Evolutionary conservation across 2,113 vertebrate species (phyloP), one percentile per base, ranked within the genome.

Genomic region (Sminthopsis crassicaudata): DNA sequence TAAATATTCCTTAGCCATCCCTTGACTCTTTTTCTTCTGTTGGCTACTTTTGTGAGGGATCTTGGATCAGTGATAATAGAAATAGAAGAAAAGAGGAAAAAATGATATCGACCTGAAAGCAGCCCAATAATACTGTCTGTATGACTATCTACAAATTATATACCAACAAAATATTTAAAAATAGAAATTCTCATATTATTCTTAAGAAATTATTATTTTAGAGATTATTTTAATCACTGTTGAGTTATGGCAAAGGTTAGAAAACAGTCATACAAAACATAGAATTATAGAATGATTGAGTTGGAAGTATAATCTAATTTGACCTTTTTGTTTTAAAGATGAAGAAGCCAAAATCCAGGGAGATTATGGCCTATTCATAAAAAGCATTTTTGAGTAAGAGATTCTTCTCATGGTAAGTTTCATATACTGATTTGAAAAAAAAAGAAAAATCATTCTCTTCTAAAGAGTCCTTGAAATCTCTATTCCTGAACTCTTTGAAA

Each of bases 121-220:
- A 16, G 27, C 0, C 92, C 67, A 84, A n/a, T 16, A 26, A 90
- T 27, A 48, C 46, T 26, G 46, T 50, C 67, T 46, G 14, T 10
- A 24, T 90, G 36, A n/a, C 11, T 55, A 22, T 88, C 36, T 92
- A 57, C 36, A n/a, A 92, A 19, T 3, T 89, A 46, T 25, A 22
- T 88, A 3, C 54, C 3, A n/a, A 60, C 24, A 50, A 52, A 16
- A 50, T 0, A 48, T 16, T 27, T 94, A 57, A 91, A 48, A 48
- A 46, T 46, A 16, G 36, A 89, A 42, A 48, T 90, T 90, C 91
- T 96, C 46, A 91, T 1, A 51, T 93, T 92, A 53, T 26, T 46
- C 84, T 26, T 95, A 94, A 88, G 76, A 55, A 92, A 91, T n/a
- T n/a, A n/a, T n/a, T n/a, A n/a, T n/a, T n/a, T 89, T 48, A 89